Evolutionary conservation across 1,140 invertebrate genomes (phyloP).

Genomic region (Radopholus similis): DNA sequence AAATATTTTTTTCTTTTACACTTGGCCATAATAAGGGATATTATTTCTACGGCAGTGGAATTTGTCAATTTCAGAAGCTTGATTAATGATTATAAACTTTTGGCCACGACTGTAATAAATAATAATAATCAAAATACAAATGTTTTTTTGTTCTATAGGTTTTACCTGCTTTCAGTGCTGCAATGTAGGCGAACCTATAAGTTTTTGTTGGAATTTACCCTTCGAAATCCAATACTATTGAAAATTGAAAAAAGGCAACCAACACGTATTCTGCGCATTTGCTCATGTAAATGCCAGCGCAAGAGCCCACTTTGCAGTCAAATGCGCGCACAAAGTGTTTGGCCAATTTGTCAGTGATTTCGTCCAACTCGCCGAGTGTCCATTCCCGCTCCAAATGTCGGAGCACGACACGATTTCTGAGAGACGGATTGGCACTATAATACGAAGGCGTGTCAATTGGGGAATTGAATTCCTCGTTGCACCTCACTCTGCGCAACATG

Average conservation of each 20-base stretch:
- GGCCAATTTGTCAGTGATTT: constrained; percentile 38
- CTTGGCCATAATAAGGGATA: no score
- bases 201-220: constrained; percentile 41
- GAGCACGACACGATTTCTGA: constrained; percentile 35
- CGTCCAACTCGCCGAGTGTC: constrained; percentile 44
- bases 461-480: no score
- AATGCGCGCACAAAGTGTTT: constrained; percentile 33
- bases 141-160: no score
- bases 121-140: not conserved
- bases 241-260: no score
- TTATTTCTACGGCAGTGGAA: no score
- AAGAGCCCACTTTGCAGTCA: constrained; percentile 32
- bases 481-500: no score
- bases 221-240: constrained; percentile 47
- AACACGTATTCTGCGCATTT: not conserved
- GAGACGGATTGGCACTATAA: constrained; percentile 18
- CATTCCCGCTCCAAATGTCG: constrained; percentile 29
- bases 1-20: no score
- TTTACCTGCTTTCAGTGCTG: constrained; percentile 63
- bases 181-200: constrained; percentile 62
- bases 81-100: no score
- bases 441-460: no score
- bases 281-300: constrained; percentile 49
- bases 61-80: no score
- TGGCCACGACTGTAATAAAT: no score